Evolutionary conservation across 2,888 invertebrate species (phyloP).

Genomic region (Lissonota sp.): DNA sequence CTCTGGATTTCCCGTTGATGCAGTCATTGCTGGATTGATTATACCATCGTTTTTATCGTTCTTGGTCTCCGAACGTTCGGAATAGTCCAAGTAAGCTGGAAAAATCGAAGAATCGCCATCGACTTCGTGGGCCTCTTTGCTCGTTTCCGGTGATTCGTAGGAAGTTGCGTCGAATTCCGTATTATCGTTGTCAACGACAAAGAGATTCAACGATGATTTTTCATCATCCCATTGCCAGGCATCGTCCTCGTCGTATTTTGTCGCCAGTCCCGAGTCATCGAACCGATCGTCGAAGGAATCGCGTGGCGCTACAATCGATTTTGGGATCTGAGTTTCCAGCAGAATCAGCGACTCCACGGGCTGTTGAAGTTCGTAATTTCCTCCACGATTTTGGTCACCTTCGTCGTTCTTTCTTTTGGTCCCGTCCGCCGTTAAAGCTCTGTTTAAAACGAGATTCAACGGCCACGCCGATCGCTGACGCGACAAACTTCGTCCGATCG

Average conservation of each 20-base stretch:
- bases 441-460: conserved; percentile 10
- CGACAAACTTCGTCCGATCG: neutral
- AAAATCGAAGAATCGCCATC: conserved; percentile 34
- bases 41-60: neutral
- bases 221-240: conserved; percentile 13
- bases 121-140: neutral
- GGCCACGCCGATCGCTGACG: conserved; percentile 24
- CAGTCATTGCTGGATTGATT: neutral
- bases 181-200: conserved; percentile 26
- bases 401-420: conserved; percentile 17
- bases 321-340: conserved; percentile 56
- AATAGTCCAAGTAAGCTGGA: conserved; percentile 51
- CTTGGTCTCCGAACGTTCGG: neutral
- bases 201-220: conserved; percentile 41
- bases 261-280: neutral
- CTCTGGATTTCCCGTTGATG: neutral
- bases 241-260: conserved; percentile 14
- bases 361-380: neutral
- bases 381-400: neutral
- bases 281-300: neutral
- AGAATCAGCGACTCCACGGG: conserved; percentile 18
- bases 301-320: neutral
- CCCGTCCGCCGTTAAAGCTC: neutral
- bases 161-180: neutral
- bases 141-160: neutral